Evolutionary conservation across 2,888 invertebrate species (phyloP).

Genomic region (Hanleya hanleyi): DNA sequence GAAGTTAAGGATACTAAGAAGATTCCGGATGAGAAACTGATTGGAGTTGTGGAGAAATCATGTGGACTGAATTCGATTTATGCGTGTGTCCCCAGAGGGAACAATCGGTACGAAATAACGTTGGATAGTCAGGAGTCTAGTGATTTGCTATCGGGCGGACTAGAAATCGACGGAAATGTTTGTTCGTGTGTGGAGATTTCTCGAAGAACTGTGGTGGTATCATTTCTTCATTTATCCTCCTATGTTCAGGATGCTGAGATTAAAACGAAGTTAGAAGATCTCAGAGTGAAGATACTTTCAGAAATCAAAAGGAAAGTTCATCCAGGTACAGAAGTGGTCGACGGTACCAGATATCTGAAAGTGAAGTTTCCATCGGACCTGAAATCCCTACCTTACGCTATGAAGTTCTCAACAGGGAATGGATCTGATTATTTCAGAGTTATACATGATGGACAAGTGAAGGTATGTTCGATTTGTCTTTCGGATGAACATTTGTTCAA

Average conservation of each 20-base stretch:
- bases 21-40: background rate
- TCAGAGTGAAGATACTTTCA: background rate
- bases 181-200: background rate
- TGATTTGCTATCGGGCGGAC: background rate
- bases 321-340: background rate
- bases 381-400: background rate
- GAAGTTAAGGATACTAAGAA: background rate
- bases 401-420: background rate
- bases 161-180: background rate
- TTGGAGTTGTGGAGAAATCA: background rate
- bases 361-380: background rate
- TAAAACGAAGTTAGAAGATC: background rate
- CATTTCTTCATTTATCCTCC: background rate
- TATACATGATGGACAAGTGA: background rate
- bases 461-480: background rate
- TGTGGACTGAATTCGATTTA: slow-evolving; percentile 2
- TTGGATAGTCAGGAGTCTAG: no score
- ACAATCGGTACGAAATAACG: no score
- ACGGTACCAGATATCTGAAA: background rate
- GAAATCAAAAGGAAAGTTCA: background rate
- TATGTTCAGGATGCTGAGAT: background rate
- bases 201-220: background rate
- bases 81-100: background rate
- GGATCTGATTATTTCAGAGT: background rate
- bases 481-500: background rate